These are phyloP conservation scores for Tokudaia tokunoshimensis DNA, from an alignment of 2,797 vertebrate species.

Conservation along the genomic window DNA sequence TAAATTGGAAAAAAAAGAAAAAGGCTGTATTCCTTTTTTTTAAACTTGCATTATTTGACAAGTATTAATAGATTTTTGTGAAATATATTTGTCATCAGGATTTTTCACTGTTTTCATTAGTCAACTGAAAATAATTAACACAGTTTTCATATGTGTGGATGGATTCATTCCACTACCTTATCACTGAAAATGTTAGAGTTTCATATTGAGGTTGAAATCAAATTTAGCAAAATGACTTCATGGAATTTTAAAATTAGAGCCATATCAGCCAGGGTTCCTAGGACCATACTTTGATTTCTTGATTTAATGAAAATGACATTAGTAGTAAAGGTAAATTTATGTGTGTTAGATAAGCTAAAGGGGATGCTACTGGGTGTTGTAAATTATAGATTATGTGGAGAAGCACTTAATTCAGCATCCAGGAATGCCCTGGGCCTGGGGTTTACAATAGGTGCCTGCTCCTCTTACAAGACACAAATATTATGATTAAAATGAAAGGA, in stretches of 20 bases:
- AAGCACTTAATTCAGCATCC: constrained; percentile 7
- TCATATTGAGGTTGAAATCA: constrained; percentile 20
- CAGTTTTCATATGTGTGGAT: constrained; percentile 36
- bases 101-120: constrained; percentile 68
- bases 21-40: constrained; percentile 38
- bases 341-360: background rate
- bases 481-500: background rate
- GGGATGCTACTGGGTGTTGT: background rate
- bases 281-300: background rate
- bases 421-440: background rate
- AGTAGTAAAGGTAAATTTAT: constrained; percentile 17
- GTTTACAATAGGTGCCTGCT: background rate
- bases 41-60: constrained; percentile 69
- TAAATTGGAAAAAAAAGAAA: constrained; percentile 20
- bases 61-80: constrained; percentile 65
- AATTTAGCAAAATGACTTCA: constrained; percentile 45
- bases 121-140: constrained; percentile 74
- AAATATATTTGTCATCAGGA: constrained; percentile 62
- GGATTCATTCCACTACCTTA: constrained; percentile 53
- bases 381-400: constrained; percentile 7
- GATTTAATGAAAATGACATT: constrained; percentile 47
- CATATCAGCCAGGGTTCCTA: background rate
- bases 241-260: constrained; percentile 47
- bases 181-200: constrained; percentile 45
- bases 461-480: background rate